phyloP scores from a whole-genome alignment of 2,797 vertebrate species.

The Argyrosomus regius region DNA sequence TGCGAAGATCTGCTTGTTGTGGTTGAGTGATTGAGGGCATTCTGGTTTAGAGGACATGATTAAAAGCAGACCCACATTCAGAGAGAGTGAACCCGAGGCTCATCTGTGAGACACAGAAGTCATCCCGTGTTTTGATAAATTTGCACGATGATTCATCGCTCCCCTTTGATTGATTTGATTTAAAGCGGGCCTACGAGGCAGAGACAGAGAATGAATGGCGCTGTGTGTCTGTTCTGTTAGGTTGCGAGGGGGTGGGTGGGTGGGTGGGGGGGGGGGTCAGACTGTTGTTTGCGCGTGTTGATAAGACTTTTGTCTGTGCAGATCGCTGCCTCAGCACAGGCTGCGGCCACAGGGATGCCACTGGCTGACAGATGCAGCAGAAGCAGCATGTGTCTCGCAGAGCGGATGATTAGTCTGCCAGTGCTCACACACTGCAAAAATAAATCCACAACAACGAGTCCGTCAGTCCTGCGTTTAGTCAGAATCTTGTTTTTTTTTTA shows the following conservation, averaged over 20 bases:
- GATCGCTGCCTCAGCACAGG: constrained; percentile 79
- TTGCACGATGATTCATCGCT: constrained; percentile 1
- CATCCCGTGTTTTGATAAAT: not conserved
- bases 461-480: not conserved
- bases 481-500: not conserved
- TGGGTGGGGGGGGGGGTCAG: constrained; percentile 9
- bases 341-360: constrained; percentile 68
- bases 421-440: constrained; percentile 31
- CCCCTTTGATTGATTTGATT: constrained; percentile 30
- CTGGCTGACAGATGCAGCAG: constrained; percentile 70
- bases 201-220: constrained; percentile 10
- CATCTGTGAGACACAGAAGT: not conserved
- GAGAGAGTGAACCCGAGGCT: constrained; percentile 1
- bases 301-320: constrained; percentile 75
- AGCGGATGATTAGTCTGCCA: constrained; percentile 63
- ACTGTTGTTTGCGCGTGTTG: constrained; percentile 64
- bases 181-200: constrained; percentile 21
- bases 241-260: not conserved
- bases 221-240: constrained; percentile 13
- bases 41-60: constrained; percentile 24
- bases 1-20: not conserved
- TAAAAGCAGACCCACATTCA: constrained; percentile 29
- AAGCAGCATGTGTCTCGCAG: constrained; percentile 63
- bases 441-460: constrained; percentile 10
- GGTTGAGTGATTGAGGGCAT: not conserved